These are phyloP conservation scores for Peromyscus attwateri DNA, from an alignment of 2,797 vertebrate species.

Conservation along the genomic window DNA sequence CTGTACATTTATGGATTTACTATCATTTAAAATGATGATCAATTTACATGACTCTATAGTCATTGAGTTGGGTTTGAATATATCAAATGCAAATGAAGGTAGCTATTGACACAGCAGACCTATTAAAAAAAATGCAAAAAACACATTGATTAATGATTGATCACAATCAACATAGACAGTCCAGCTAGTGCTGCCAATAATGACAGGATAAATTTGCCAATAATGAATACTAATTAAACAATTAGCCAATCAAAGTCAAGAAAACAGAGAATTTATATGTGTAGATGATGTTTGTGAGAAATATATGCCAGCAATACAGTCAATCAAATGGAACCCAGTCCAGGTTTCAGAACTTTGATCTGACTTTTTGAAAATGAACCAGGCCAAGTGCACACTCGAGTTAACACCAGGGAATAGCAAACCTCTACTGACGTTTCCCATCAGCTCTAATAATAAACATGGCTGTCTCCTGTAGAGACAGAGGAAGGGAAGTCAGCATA, in stretches of 20 bases:
- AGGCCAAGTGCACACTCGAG: slow-evolving; percentile 1
- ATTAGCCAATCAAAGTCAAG: slow-evolving; percentile 5
- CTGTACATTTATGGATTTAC: background rate
- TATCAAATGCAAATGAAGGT: slow-evolving; percentile 1
- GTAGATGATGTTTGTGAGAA: slow-evolving; percentile 60
- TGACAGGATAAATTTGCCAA: background rate
- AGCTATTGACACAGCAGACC: background rate
- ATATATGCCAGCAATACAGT: background rate
- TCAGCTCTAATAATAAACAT: slow-evolving; percentile 18
- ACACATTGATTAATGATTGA: background rate
- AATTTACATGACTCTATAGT: background rate
- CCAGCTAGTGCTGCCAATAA: background rate
- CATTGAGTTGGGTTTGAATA: slow-evolving; percentile 27
- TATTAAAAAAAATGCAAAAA: background rate
- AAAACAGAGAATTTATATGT: background rate
- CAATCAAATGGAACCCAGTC: background rate
- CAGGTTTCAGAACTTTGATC: slow-evolving; percentile 54
- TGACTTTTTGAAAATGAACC: slow-evolving; percentile 49
- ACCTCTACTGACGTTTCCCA: background rate
- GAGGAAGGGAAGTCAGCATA: slow-evolving; percentile 29
- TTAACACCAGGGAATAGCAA: background rate
- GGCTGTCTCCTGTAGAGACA: background rate
- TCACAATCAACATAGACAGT: background rate
- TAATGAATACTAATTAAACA: slow-evolving; percentile 31
- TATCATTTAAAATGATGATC: background rate